Evolutionary conservation across 64 coral and sea anemone species (phyloP), one percentile per base, ranked within the genome.

Genomic region (Pocillopora damicornis): DNA sequence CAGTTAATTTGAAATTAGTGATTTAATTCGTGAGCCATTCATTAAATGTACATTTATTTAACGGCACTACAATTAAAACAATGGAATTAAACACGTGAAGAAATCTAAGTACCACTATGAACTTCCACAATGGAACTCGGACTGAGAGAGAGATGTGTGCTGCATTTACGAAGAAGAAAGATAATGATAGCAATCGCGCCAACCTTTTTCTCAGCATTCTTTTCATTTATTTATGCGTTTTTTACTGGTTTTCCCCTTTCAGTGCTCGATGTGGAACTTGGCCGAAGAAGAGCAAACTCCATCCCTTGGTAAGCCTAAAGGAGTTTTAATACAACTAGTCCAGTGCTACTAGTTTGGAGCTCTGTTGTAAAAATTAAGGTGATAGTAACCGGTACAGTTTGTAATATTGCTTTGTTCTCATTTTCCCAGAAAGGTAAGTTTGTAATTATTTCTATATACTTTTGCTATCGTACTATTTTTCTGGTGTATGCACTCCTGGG

Each of bases 261-360:
- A 85, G 81, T 85, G 15, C 81, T 85, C 18, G 81, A 85, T 63
- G 72, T 85, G 65, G 81, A 85, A 65, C 65, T 72, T 58, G 81
- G 45, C 22, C 71, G 81, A 58, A 68, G 81, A 85, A 85, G 81
- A 85, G 63, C 81, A 3, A 85, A 51, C 36, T 85, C 81, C 15
- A n/a, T 72, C 10, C 81, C 81, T 72, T 13, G n/a, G 81, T 85
- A 23, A 65, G 81, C 71, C 13, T 12, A 51, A 79, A 0, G 4
- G 9, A n/a, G 67, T 71, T 25, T 8, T n/a, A 71, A 11, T 11
- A 63, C 13, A 63, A 63, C 22, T 71, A 25, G 11, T 25, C 20
- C n/a, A 23, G 2, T 76, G 14, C 42, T 14, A 2, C 15, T 11
- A 17, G 15, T 73, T 73, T 1, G n/a, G 42, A 51, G 42, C 42